Base-by-base conservation (phyloP, 1,140 invertebrate species). In the Heliconius nattereri region DNA sequence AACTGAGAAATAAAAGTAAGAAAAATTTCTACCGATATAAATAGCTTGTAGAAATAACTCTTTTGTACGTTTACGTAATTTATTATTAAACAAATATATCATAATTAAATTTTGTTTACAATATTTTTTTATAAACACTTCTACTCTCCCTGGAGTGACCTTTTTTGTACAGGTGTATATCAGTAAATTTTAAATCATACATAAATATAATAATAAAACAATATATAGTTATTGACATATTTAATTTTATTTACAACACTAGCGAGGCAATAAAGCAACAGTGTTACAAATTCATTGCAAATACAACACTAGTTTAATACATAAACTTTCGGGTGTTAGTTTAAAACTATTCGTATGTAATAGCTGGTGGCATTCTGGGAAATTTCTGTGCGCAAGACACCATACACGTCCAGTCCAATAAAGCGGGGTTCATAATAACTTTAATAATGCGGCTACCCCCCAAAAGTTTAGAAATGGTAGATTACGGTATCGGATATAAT, bases 361-460 rank as follows among this genome's bases (percentile, higher is more conserved):
- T 37, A 9, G 54, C 32, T 29, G 40, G 23, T 45, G 49, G 74
- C 37, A 66, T 26, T 66, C 60, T 29, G 37, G 60, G 66, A 78
- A 40, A 54, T 35, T 73, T 78, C 29, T 26, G 32, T 77, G 66
- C 70, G 76, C n/a, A 78, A 78, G 71, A 78, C 57, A 78, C 77
- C 45, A 73, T 57, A 78, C 20, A 78, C 71, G 54, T 76, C 77
- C 77, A 70, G 40, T 70, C 45, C 60, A 35, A 75, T 75, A 79
- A 71, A 79, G 73, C 60, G 60, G 76, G 71, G 60, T 71, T 54
- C 60, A 79, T 71, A 75, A 71, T 79, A 79, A 79, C 45, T 79
- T 79, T 66, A 79, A 79, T 79, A 79, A 75, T 75, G 78, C 78
- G 78, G 78, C 40, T 32, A 71, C 78, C 78, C 78, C 75, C 73